Evolutionary conservation across 2,113 vertebrate genomes (phyloP), one percentile per base, ranked within the genome.

Genomic region (Oreochromis spilurus): DNA sequence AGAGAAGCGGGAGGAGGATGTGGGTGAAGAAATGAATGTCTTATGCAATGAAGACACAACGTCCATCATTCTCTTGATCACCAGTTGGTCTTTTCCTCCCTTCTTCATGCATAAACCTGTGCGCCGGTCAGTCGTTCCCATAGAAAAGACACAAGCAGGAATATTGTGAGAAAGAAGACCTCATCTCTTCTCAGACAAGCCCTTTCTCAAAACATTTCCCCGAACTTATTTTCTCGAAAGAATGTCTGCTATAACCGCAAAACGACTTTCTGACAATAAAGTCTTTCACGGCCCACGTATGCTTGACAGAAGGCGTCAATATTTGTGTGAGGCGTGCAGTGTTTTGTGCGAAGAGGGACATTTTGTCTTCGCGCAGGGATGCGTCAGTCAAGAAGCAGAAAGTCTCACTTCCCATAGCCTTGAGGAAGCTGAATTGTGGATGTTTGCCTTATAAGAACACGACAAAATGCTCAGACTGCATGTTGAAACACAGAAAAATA

Each of bases 331-430:
- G 60, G 3, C 43, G 1, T 24, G 48, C 34, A 79, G n/a, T 79
- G 31, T 53, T 40, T 31, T 57, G 50, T 81, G 29, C 36, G 26
- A 16, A 80, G 7, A 7, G 36, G 50, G 81, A 87, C 57, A 79
- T 75, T 10, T 9, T 86, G 81, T 89, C 77, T 57, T 81, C 14
- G 21, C 7, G 14, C 29, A 53, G 58, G 36, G 4, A 86, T 21
- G 17, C 17, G 36, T 60, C 24, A 43, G 34, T 83, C 52, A 85
- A 60, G 79, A 84, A 70, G 54, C 4, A 65, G 54, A 72, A 34
- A 81, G 34, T 90, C 26, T 86, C 80, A 91, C 89, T 95, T 93
- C 92, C 86, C 84, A 75, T 89, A 83, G 17, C 82, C 70, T 84
- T 90, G 88, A 89, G 87, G 83, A 91, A 93, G 79, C 53, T 57